These are phyloP conservation scores for Athene cunicularia DNA, from an alignment of 2,113 vertebrate genomes.

Conservation along the genomic window DNA sequence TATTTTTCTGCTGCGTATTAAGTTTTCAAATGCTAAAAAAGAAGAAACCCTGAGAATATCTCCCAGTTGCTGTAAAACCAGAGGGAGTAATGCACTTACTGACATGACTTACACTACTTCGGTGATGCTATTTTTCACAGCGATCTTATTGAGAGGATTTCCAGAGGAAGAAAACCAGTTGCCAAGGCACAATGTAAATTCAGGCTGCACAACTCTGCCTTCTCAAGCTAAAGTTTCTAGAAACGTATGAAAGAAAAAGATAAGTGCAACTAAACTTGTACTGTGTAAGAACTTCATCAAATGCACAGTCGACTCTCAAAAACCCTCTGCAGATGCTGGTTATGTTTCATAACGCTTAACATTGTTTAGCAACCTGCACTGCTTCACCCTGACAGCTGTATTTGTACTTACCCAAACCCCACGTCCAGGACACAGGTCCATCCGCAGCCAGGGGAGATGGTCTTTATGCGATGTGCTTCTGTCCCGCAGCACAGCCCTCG, in stretches of 20 bases:
- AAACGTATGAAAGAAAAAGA: not conserved
- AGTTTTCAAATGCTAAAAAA: not conserved
- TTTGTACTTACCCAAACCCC: not conserved
- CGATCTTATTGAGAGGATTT: not conserved
- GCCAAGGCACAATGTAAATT: not conserved
- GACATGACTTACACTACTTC: not conserved
- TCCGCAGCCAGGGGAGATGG: accelerated
- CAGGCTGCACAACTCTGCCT: not conserved
- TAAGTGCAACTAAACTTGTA: not conserved
- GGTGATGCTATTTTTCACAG: not conserved
- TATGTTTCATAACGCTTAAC: not conserved
- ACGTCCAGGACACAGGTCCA: not conserved
- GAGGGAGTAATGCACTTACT: not conserved
- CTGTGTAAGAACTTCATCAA: not conserved
- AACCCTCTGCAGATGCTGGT: not conserved
- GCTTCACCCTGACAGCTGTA: not conserved
- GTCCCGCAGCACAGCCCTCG: not conserved
- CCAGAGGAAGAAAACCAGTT: not conserved
- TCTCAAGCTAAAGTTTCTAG: not conserved
- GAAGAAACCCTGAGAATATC: not conserved
- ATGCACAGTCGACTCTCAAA: not conserved
- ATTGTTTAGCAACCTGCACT: not conserved
- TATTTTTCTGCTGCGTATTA: not conserved
- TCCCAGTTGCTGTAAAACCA: not conserved
- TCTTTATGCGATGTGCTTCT: accelerated